Conservation (phyloP, 2,113 vertebrate species). For the Cynocephalus volans region DNA sequence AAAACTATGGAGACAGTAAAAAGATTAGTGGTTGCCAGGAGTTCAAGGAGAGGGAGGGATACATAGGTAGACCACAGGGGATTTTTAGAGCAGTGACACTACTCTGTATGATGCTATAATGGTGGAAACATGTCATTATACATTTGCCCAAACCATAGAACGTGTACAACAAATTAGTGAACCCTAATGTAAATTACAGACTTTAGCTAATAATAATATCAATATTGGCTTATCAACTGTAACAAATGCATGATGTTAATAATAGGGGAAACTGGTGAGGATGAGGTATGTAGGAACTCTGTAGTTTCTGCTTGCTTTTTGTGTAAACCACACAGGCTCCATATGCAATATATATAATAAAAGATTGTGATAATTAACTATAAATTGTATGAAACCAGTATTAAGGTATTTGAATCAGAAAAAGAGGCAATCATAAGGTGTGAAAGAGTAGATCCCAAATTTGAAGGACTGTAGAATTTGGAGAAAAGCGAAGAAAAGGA, state of each 20-base stretch:
- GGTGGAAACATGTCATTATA: background rate
- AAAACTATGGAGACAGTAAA: background rate
- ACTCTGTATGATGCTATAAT: background rate
- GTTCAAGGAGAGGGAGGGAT: background rate
- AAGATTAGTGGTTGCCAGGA: background rate
- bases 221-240: background rate
- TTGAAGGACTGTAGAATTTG: background rate
- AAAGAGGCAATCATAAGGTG: background rate
- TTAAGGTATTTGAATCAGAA: background rate
- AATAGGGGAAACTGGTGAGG: background rate
- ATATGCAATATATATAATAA: background rate
- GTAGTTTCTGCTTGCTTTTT: background rate
- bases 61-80: fast-evolving
- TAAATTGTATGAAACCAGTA: background rate
- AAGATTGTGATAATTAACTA: background rate
- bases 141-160: background rate
- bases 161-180: background rate
- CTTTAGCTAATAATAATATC: background rate
- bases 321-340: background rate
- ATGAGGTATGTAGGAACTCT: background rate
- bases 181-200: background rate
- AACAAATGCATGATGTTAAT: background rate
- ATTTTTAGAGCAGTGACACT: background rate
- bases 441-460: background rate
- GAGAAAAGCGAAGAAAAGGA: background rate